Base-by-base conservation (phyloP, 2,113 vertebrate species). In the Cacatua alba region DNA sequence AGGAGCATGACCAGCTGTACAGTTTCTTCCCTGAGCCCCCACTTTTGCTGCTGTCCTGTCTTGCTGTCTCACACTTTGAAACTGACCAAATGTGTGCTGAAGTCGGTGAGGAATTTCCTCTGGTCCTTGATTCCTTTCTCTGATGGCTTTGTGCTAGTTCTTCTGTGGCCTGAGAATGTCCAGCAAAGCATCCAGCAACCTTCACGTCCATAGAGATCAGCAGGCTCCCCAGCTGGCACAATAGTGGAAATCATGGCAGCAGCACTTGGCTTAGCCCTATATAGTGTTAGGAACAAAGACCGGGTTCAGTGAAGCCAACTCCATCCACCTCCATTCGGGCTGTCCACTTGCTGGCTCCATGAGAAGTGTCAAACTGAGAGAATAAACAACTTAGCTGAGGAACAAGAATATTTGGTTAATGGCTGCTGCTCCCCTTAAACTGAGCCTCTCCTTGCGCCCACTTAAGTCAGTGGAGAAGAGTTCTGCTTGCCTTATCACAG, bases 241-340 rank as follows among this genome's bases (percentile, higher is more conserved):
- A 5, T 24, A 33, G 9, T 24, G 17, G 28, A 29, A 86, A 83
- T 49, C 19, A 71, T 37, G 26, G 57, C 52, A 69, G 55, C 37
- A 51, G 31, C 6, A 9, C 21, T 31, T 72, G 67, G 16, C 17
- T 57, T 64, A 49, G 39, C 18, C 9, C 39, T 43, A 2, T 31
- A 9, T 10, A 20, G 11, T 5, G 29, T 29, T 4, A 0, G 2
- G 46, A 10, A 14, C 23, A 75, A 82, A 26, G n/a, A 70, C 7
- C 48, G 49, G n/a, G n/a, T n/a, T 35, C 48, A 35, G 52, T 26
- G 43, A 60, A 18, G 48, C 13, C 28, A 88, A 20, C 10, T 4
- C 20, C 2, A 1, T 64, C 53, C 6, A 8, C 7, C 24, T 82
- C 39, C 18, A 52, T 28, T 41, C 11, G 15, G 15, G 19, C 59